Evolutionary conservation across 2,113 vertebrate genomes (phyloP).

Genomic region (Struthidea cinerea): DNA sequence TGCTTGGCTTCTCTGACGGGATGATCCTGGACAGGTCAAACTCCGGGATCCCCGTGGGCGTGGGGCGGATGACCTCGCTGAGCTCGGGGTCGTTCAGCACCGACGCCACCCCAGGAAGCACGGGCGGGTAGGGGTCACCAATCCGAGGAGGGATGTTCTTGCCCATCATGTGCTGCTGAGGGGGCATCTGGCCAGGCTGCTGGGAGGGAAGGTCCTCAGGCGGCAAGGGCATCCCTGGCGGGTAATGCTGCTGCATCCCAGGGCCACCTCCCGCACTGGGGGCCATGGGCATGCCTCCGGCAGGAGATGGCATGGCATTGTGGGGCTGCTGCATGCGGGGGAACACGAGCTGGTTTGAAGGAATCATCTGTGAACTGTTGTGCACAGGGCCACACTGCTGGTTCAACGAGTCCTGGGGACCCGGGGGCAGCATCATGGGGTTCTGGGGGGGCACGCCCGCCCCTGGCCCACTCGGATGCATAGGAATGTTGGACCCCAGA

Average conservation of each 20-base stretch:
- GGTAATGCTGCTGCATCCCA: slow-evolving; percentile 75
- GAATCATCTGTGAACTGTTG: slow-evolving; percentile 83
- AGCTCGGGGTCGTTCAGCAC: slow-evolving; percentile 89
- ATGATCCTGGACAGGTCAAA: slow-evolving; percentile 98
- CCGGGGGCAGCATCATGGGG: slow-evolving; percentile 75
- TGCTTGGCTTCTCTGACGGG: slow-evolving; percentile 96
- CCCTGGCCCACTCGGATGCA: slow-evolving; percentile 82
- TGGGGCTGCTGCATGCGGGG: slow-evolving; percentile 81
- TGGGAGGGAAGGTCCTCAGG: slow-evolving; percentile 79
- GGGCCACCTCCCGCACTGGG: slow-evolving; percentile 40
- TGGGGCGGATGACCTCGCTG: slow-evolving; percentile 92
- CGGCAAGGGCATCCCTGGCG: slow-evolving; percentile 74
- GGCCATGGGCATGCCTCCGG: slow-evolving; percentile 46
- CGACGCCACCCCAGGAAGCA: slow-evolving; percentile 76
- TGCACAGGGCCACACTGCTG: slow-evolving; percentile 74
- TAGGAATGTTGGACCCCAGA: slow-evolving; percentile 82
- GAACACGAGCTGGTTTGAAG: slow-evolving; percentile 82
- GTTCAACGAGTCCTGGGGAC: slow-evolving; percentile 77
- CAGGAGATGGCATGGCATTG: slow-evolving; percentile 61
- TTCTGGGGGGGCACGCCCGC: slow-evolving; percentile 66
- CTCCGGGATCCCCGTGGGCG: slow-evolving; percentile 91
- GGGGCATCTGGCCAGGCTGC: slow-evolving; percentile 73
- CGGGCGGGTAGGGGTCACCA: slow-evolving; percentile 69
- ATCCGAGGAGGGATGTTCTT: slow-evolving; percentile 81
- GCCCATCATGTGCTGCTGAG: slow-evolving; percentile 79